Evolutionary conservation across 2,797 vertebrate species (phyloP).

Genomic region (Pseudochirops corinnae): DNA sequence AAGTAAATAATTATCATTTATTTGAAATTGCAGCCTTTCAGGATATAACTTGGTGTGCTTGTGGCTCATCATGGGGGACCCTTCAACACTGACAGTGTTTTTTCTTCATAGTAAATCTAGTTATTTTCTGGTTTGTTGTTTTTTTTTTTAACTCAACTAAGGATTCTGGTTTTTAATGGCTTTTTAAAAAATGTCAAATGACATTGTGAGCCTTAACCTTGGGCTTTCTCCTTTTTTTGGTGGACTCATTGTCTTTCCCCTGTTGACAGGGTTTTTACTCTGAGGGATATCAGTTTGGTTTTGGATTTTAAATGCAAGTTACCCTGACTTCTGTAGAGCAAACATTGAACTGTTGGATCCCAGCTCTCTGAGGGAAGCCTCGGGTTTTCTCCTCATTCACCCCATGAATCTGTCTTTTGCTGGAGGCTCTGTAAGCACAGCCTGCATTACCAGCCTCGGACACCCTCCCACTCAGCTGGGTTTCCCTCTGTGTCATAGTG

Average conservation of each 20-base stretch:
- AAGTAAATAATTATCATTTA: slow-evolving; percentile 46
- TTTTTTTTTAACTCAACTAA: neutral
- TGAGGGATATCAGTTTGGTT: neutral
- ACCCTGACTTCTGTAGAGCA: neutral
- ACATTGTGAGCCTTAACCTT: neutral
- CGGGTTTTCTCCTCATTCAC: neutral
- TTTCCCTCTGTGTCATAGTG: slow-evolving; percentile 19
- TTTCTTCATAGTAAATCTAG: neutral
- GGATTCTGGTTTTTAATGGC: neutral
- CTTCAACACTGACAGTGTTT: neutral
- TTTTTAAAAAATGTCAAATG: neutral
- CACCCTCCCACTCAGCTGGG: neutral
- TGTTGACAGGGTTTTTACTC: neutral
- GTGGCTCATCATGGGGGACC: slow-evolving; percentile 41
- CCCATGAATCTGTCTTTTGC: neutral
- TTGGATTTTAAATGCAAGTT: neutral
- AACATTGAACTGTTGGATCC: neutral
- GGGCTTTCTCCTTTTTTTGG: neutral
- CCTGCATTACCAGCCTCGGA: neutral
- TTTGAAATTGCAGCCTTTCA: slow-evolving; percentile 20
- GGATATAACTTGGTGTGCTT: slow-evolving; percentile 29
- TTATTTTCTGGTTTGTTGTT: neutral
- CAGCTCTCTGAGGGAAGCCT: neutral
- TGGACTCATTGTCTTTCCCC: neutral
- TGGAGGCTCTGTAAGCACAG: neutral